phyloP scores from a whole-genome alignment of 2,797 vertebrate genomes.

The Peromyscus aztecus region DNA sequence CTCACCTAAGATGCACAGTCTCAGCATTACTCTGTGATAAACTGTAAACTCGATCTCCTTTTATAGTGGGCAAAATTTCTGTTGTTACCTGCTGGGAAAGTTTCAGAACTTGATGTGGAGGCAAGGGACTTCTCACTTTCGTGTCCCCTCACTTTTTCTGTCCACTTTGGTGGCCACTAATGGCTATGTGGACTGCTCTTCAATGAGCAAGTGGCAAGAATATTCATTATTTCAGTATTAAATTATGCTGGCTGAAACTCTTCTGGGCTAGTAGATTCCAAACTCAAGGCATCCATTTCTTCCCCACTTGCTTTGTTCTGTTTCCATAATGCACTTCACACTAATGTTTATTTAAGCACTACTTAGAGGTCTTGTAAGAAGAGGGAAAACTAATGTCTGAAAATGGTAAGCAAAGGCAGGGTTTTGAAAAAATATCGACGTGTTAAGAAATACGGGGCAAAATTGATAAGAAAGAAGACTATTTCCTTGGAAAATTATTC shows the following conservation, averaged over 20 bases:
- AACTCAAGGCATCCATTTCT: neutral
- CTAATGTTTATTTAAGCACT: neutral
- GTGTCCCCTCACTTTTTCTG: neutral
- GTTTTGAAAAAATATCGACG: neutral
- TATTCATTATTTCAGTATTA: neutral
- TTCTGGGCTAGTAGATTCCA: neutral
- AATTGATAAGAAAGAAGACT: constrained; percentile 67
- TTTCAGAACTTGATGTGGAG: neutral
- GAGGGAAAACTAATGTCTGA: neutral
- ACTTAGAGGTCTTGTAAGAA: neutral
- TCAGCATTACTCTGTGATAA: neutral
- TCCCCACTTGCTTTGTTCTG: neutral
- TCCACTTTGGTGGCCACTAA: neutral
- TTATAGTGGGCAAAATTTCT: neutral
- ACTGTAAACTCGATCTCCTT: neutral
- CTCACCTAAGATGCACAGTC: neutral
- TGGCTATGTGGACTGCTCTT: neutral
- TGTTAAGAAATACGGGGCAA: neutral
- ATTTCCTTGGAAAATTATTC: constrained; percentile 43
- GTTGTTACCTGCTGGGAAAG: neutral
- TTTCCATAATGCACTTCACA: neutral
- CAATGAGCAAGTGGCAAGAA: neutral
- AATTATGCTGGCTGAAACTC: neutral
- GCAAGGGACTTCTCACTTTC: neutral
- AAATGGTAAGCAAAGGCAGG: neutral